Evolutionary conservation across 2,888 invertebrate genomes (phyloP), one percentile per base, ranked within the genome.

Genomic region (Ophioninae sp.): DNA sequence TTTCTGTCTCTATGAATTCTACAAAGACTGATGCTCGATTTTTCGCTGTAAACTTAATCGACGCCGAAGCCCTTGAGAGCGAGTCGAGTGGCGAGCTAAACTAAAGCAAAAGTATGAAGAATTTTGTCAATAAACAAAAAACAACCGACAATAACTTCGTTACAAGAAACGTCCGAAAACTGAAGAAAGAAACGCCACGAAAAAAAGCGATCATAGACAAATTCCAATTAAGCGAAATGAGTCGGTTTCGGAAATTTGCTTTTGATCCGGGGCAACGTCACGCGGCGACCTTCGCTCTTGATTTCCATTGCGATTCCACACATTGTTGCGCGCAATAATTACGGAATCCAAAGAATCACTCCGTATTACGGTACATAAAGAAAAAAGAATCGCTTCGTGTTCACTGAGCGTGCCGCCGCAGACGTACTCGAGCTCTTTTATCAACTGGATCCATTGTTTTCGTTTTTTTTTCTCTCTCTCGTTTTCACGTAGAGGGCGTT

Each of bases 291-390:
- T 76, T 79, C 83, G 81, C 81, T 81, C 81, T 76, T 81, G 59
- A 71, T 81, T 81, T 81, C 75, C 71, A 81, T 81, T 79, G 68
- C 71, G 39, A 13, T 77, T 88, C 81, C 86, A 88, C 86, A 85
- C 85, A 64, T 44, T 41, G 86, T 85, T 84, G 86, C 82, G 77
- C 85, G 76, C 74, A 84, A 86, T 88, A 88, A 89, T 83, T 83
- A 85, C 13, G 51, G 51, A 51, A 51, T 51, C 51, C 51, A 51
- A 51, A 51, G 51, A 51, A 51, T 17, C 51, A 51, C 51, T 51
- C 51, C 51, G 68, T 71, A 85, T 87, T 86, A 87, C 86, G 86
- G 86, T 85, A 87, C 87, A 87, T 68, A 81, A 64, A 74, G 23
- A 30, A 30, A 30, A 65, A 80, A 73, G 39, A 59, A 71, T 56